phyloP scores from a whole-genome alignment of 2,888 invertebrate species.

The Petrolisthes manimaculis region DNA sequence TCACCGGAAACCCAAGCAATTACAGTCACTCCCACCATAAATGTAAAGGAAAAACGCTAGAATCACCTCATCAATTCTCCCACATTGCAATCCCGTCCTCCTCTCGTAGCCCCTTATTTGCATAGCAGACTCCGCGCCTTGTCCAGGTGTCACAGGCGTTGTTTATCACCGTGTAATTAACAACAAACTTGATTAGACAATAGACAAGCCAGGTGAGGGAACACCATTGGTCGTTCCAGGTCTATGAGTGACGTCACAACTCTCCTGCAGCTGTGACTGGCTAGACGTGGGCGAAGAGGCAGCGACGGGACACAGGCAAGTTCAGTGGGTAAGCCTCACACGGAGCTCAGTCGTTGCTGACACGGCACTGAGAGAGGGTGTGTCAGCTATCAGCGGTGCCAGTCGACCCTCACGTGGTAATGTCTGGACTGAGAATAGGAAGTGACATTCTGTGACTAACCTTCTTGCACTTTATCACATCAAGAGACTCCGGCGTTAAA shows the following conservation, averaged over 20 bases:
- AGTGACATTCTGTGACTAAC: not conserved
- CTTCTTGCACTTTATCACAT: no score
- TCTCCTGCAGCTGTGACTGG: not conserved
- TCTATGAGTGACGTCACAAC: not conserved
- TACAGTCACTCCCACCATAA: no score
- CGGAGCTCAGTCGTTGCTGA: not conserved
- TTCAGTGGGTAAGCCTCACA: not conserved
- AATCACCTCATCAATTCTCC: no score
- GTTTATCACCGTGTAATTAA: not conserved
- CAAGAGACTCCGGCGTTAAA: no score
- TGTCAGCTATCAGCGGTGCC: not conserved
- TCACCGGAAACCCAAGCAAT: no score
- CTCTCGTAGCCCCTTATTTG: no score
- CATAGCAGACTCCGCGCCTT: no score
- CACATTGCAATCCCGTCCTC: no score
- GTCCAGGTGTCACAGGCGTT: not conserved
- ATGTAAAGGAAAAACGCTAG: no score
- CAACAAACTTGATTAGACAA: not conserved
- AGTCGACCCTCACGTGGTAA: not conserved
- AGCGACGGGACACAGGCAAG: not conserved
- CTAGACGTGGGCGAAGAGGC: not conserved
- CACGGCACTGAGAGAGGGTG: not conserved
- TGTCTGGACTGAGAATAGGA: not conserved
- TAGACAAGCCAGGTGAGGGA: not conserved
- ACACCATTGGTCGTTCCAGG: not conserved